Evolutionary conservation across 2,797 vertebrate genomes (phyloP).

Genomic region (Halcyon chelicuti): DNA sequence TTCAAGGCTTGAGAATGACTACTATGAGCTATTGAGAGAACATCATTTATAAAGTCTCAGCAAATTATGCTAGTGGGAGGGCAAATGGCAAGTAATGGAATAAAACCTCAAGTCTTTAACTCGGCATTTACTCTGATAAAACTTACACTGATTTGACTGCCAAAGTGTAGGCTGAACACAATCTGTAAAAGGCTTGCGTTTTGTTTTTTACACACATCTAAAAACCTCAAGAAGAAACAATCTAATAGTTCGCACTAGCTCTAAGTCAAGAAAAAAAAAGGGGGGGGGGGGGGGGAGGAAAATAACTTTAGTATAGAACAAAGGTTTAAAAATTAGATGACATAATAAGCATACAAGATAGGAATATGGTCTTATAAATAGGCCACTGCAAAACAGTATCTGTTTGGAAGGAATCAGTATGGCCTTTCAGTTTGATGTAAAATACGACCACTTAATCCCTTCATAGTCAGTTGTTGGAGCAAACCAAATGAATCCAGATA

Average conservation of each 20-base stretch:
- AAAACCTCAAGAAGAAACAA: conserved; percentile 35
- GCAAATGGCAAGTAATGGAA: conserved; percentile 52
- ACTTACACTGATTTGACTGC: background rate
- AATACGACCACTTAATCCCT: background rate
- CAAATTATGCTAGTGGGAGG: conserved; percentile 70
- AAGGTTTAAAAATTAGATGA: conserved; percentile 31
- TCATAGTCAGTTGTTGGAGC: background rate
- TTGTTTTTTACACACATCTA: background rate
- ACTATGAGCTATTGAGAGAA: conserved; percentile 70
- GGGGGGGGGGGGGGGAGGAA: background rate
- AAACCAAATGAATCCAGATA: background rate
- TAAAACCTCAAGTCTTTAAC: conserved; percentile 47
- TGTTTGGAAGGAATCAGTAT: background rate
- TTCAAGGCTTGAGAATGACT: conserved; percentile 61
- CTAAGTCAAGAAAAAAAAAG: background rate
- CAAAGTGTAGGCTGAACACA: background rate
- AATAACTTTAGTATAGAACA: background rate
- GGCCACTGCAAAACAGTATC: background rate
- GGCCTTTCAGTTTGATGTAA: background rate
- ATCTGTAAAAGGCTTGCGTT: background rate
- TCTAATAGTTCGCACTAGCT: background rate
- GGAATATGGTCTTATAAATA: background rate
- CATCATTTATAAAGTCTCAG: conserved; percentile 64
- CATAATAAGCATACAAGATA: background rate
- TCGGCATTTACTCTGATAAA: conserved; percentile 24